Base-by-base conservation (phyloP, 2,888 invertebrate genomes). In the Eupithecia inturbata region DNA sequence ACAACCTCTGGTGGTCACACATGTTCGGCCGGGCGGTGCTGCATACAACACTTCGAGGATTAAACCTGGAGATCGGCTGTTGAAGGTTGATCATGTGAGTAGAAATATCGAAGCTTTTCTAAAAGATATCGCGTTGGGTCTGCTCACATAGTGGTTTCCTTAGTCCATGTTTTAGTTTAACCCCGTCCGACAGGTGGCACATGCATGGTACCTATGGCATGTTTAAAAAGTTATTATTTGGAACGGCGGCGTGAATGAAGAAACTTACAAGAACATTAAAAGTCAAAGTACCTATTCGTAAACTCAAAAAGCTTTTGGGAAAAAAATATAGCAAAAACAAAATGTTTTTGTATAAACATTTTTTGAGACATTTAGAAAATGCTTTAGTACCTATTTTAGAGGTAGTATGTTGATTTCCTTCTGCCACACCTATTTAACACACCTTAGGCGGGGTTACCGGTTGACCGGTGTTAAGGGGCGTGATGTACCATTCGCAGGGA, bases 11-110 rank as follows among this genome's bases (percentile, higher is more conserved):
- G 96, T 98, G 7, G 97, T 99, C 53, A 99, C 98, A 0, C 97
- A 98, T 84, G 97, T 99, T 7, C 95, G 98, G 80, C 96, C 97
- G 14, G 97, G 97, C 71, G 98, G 99, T 0, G 97, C 99, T 0
- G 98, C 98, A 3, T 97, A 98, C 79, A 97, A 97, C 84, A 97
- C 97, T 74, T 98, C 98, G 0, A 96, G 98, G 77, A 96, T 99
- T 78, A 97, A 98, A 88, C 96, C 98, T 41, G 99, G 99, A 3
- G 99, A 99, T 89, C 96, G 99, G 33, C 93, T 99, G 36, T 86
- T 99, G 75, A 97, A 98, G 80, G 97, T 99, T 69, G 98, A 99
- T 90, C 96, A 97, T 89, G 96, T 96, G 86, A 95, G 95, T 93
- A n/a, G 10, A 45, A 33, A 36, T 36, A 36, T 36, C 19, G 9